Conservation (phyloP, 2,113 vertebrate genomes). For the Camelus dromedarius region DNA sequence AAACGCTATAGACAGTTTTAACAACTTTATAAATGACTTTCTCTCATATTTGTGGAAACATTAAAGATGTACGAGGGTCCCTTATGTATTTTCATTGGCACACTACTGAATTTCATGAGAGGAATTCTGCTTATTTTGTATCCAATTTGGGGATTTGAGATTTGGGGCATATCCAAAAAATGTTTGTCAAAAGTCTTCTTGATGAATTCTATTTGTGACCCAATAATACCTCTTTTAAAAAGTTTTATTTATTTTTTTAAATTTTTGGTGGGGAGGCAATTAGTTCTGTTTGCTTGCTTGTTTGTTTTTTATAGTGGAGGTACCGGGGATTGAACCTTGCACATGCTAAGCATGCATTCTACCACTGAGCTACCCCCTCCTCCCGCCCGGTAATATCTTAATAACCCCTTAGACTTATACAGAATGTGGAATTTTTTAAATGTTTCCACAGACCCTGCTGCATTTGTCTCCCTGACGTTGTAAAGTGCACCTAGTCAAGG, state of each 20-base stretch:
- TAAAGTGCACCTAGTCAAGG: neutral
- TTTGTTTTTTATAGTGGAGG: too few species aligned
- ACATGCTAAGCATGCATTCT: too few species aligned
- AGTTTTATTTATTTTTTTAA: too few species aligned
- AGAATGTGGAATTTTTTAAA: neutral
- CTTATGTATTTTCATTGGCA: neutral
- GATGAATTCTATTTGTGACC: neutral
- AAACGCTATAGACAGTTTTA: neutral
- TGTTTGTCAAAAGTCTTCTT: neutral
- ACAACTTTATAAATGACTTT: neutral
- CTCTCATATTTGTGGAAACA: neutral
- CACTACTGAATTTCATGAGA: neutral
- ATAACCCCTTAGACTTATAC: neutral
- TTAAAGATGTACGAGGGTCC: neutral
- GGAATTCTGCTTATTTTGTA: neutral
- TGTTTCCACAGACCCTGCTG: neutral
- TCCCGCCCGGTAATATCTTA: too few species aligned
- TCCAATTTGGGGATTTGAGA: neutral
- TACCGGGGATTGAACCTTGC: too few species aligned
- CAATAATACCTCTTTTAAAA: neutral
- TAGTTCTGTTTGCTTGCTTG: too few species aligned
- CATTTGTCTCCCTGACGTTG: neutral
- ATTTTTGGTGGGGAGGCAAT: too few species aligned
- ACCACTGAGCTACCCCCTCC: too few species aligned
- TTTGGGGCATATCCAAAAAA: neutral